These are phyloP conservation scores for Cheiracanthium punctorium DNA, from an alignment of 2,888 invertebrate genomes.

Conservation along the genomic window DNA sequence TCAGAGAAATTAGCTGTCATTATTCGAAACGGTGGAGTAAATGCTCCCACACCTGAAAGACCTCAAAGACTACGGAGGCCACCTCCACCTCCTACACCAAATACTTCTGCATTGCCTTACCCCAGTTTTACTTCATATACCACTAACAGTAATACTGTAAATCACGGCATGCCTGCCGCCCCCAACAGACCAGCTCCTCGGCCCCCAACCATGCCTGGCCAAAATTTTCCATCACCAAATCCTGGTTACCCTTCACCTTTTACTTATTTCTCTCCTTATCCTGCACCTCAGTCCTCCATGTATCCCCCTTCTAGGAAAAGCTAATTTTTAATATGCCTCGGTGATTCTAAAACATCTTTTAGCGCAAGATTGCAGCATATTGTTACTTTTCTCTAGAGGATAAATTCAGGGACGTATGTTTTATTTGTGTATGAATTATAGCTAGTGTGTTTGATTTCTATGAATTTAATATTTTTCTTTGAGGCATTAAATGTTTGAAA, in stretches of 20 bases:
- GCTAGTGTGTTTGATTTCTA: no score
- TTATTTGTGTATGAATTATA: no score
- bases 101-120: neutral
- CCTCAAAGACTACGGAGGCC: conserved; percentile 29
- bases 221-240: neutral
- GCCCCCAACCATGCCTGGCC: conserved; percentile 4
- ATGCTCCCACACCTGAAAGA: neutral
- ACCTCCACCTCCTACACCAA: conserved; percentile 31
- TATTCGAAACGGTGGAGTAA: conserved; percentile 72
- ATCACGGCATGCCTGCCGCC: conserved; percentile 19
- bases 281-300: neutral
- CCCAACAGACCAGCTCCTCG: conserved; percentile 39
- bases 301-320: neutral
- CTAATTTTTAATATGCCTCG: no score
- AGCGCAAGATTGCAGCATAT: no score
- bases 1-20: conserved; percentile 89
- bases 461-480: no score
- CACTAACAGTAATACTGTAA: conserved; percentile 1
- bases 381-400: no score
- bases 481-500: no score
- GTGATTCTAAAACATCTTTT: no score
- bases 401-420: no score
- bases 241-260: conserved; percentile 6
- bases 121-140: neutral
- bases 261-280: conserved; percentile 25